Evolutionary conservation across 2,797 vertebrate genomes (phyloP), one percentile per base, ranked within the genome.

Genomic region (Psittacula derbiana): DNA sequence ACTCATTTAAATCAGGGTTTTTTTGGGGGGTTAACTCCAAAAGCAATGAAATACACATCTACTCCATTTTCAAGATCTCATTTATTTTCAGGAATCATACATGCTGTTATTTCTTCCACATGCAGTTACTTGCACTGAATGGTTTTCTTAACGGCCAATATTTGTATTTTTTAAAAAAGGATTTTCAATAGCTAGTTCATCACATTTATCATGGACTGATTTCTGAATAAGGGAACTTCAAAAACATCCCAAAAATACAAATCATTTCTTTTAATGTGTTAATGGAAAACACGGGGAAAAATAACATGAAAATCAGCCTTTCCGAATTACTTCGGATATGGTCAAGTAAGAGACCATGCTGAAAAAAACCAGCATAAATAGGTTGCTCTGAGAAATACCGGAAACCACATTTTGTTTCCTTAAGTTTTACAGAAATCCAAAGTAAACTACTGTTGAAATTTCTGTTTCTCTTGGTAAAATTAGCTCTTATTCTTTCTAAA

Each of bases 1-100:
- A 67, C 20, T 88, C 24, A 80, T 57, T 88, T 74, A 67, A 88
- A 87, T 88, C 94, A 92, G 71, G 87, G 91, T 97, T 96, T 97
- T 97, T 98, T 93, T 95, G 96, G 95, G 96, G 96, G 92, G 91
- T 95, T 97, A 98, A 71, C 30, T 92, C 93, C 98, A 95, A 97
- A 98, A 80, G 85, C 41, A 94, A 92, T 81, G 76, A 90, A 90
- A 88, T 74, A 94, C 91, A 86, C 36, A 81, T 72, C 73, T 66
- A 81, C 41, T 81, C 55, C 10, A 62, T 70, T 86, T 94, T 79
- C 33, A 84, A 90, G 62, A 86, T 66, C 27, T 43, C 40, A 80
- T 87, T 81, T 92, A 80, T 90, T 92, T 93, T 87, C 66, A 73
- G 27, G 65, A 78, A 86, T 80, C 80, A 80, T 52, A 86, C 41